A percentile compares a stretch with the other conserved stretches of the same genome.
Conservation (phyloP, 2,888 invertebrate species). For the Drosophila nigricruria region DNA sequence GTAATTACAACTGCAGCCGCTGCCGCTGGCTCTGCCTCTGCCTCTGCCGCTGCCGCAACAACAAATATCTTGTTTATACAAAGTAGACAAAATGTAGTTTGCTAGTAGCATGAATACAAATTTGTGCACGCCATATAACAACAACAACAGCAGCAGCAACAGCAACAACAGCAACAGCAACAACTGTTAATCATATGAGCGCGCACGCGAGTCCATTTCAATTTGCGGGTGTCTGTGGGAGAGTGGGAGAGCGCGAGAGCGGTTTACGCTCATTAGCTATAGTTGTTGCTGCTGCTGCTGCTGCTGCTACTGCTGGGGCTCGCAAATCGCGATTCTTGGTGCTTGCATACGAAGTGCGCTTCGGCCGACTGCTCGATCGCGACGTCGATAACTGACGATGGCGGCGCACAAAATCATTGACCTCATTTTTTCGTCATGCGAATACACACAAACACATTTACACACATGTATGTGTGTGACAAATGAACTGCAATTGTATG, state of each 20-base stretch:
- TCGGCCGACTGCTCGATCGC: conserved; percentile 63
- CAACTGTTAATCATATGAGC: conserved; percentile 59
- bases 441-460: conserved; percentile 46
- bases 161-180: conserved; percentile 34
- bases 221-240: conserved; percentile 37
- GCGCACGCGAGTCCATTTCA: conserved; percentile 47
- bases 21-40: background rate
- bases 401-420: conserved; percentile 79
- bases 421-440: conserved; percentile 80
- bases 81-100: conserved; percentile 67
- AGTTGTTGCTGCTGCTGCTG: conserved; percentile 3
- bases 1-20: conserved; percentile 40
- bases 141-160: conserved; percentile 25
- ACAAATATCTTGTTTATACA: conserved; percentile 59
- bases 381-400: conserved; percentile 67
- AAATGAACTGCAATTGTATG: conserved; percentile 46
- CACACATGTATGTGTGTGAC: conserved; percentile 25
- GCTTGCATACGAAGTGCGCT: conserved; percentile 67
- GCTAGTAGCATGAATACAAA: conserved; percentile 46
- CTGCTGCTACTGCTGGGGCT: conserved; percentile 25
- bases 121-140: conserved; percentile 46
- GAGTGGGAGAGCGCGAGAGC: conserved; percentile 26
- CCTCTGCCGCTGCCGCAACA: conserved; percentile 15
- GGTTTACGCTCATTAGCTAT: conserved; percentile 59
- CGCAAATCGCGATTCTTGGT: conserved; percentile 48